phyloP scores from a whole-genome alignment of 2,797 vertebrate species.

The Loriculus beryllinus region DNA sequence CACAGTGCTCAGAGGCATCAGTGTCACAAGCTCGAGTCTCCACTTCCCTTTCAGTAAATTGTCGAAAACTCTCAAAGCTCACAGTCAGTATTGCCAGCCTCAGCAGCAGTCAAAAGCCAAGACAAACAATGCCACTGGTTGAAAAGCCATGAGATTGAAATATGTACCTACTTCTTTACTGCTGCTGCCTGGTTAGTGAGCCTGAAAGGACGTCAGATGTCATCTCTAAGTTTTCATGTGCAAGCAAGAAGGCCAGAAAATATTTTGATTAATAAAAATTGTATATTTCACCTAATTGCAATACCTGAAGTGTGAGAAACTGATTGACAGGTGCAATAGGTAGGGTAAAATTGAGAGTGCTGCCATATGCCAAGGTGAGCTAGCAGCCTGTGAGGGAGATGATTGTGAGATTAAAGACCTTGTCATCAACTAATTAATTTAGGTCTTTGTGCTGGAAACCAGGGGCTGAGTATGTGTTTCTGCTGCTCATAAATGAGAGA shows the following conservation, averaged over 20 bases:
- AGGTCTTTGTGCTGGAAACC: background rate
- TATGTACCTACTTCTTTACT: background rate
- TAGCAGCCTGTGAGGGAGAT: background rate
- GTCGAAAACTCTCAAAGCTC: background rate
- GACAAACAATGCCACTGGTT: background rate
- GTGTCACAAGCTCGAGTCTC: background rate
- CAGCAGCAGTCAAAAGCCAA: background rate
- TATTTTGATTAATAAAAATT: background rate
- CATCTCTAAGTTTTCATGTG: background rate
- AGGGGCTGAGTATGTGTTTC: background rate
- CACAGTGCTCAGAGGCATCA: background rate
- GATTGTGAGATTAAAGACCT: background rate
- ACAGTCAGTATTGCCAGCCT: accelerated
- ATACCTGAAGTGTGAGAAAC: background rate
- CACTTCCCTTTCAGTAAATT: background rate
- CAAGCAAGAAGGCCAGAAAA: background rate
- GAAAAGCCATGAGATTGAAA: background rate
- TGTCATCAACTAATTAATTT: background rate
- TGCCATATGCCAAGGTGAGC: background rate
- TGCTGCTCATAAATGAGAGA: background rate
- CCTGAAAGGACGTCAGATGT: background rate
- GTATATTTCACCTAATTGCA: background rate
- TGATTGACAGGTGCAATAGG: background rate
- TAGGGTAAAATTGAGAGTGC: background rate
- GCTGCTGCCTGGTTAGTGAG: background rate